A percentile compares a stretch with the other conserved stretches of the same genome.
Conservation (phyloP, 1,140 invertebrate genomes). For the Epicauta chinensis region DNA sequence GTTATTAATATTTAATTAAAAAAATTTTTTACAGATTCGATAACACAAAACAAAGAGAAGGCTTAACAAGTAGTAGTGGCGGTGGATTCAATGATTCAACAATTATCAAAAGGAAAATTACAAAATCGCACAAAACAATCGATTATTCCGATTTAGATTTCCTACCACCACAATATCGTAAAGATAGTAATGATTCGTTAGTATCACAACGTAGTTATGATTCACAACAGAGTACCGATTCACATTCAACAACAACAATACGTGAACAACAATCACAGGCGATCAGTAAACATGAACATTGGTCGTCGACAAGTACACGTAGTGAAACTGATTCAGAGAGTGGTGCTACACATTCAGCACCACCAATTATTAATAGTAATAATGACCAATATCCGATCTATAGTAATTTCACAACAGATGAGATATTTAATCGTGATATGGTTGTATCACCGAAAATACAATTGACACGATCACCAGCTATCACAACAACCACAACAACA, state of each 20-base stretch:
- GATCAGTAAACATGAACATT: constrained; percentile 28
- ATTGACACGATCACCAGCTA: constrained; percentile 20
- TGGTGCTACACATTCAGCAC: constrained; percentile 28
- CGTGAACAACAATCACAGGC: constrained; percentile 1
- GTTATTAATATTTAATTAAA: neutral
- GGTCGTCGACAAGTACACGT: constrained; percentile 35
- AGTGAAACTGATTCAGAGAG: constrained; percentile 39
- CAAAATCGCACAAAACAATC: constrained; percentile 46
- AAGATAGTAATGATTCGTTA: constrained; percentile 51
- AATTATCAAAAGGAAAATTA: constrained; percentile 51
- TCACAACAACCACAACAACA: constrained; percentile 5
- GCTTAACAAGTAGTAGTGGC: no score
- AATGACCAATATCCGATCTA: constrained; percentile 15
- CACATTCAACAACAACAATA: constrained; percentile 24
- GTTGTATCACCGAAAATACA: constrained; percentile 22
- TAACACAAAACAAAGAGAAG: constrained; percentile 46
- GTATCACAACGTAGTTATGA: constrained; percentile 43
- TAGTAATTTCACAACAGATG: constrained; percentile 18
- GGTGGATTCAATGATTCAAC: constrained; percentile 43
- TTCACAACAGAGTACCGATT: constrained; percentile 33
- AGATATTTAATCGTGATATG: constrained; percentile 21
- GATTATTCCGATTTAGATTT: constrained; percentile 41
- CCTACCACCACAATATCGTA: constrained; percentile 37
- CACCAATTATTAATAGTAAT: constrained; percentile 27
- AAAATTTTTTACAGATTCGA: constrained; percentile 40